Percentiles rank a stretch among this genome's conserved stretches.
Conservation (phyloP, 2,797 vertebrate genomes). For the Carduelis carduelis region DNA sequence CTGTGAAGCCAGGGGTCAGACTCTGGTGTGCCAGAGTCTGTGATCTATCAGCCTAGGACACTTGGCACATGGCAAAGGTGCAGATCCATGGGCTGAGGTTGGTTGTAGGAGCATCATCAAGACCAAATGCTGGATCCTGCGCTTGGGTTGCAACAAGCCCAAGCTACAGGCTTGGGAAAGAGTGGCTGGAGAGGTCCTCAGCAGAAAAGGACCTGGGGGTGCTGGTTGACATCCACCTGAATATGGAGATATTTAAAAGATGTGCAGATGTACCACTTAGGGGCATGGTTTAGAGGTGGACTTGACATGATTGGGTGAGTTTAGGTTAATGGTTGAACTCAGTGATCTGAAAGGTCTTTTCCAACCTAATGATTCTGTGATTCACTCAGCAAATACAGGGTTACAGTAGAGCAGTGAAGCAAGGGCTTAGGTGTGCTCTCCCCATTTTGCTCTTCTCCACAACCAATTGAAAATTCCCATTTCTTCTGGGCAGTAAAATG, state of each 20-base stretch:
- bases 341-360: background rate
- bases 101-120: background rate
- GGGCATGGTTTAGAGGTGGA: background rate
- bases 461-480: background rate
- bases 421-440: background rate
- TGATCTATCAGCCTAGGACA: background rate
- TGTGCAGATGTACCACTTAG: background rate
- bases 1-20: background rate
- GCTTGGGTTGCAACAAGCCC: background rate
- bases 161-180: background rate
- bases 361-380: background rate
- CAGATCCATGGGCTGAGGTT: background rate
- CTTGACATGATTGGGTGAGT: background rate
- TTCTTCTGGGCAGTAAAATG: background rate
- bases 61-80: background rate
- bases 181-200: background rate
- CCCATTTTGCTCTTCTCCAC: background rate
- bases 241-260: background rate
- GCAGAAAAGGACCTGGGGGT: background rate
- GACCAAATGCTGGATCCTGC: background rate
- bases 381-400: background rate
- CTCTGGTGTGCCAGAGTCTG: accelerated
- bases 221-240: background rate
- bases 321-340: background rate
- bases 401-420: background rate